A percentile compares a stretch with the other conserved stretches of the same genome.
Conservation (phyloP, 2,888 invertebrate genomes). For the Agrochola lota region DNA sequence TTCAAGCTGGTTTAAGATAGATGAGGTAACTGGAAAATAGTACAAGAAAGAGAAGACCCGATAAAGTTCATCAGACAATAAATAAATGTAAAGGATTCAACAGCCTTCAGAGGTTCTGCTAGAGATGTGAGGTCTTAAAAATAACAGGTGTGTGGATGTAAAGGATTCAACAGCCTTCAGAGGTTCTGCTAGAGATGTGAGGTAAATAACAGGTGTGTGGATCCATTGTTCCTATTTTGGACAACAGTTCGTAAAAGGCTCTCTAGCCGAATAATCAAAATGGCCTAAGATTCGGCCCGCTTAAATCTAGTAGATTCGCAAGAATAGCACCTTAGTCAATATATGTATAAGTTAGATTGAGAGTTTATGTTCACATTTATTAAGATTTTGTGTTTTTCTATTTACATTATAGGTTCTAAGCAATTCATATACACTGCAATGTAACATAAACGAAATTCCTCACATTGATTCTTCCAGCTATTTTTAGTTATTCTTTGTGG, state of each 20-base stretch:
- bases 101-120: neutral
- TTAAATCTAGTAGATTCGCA: neutral
- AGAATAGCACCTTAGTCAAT: neutral
- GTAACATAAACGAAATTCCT: neutral
- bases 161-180: neutral
- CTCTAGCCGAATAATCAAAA: neutral
- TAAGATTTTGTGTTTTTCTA: neutral
- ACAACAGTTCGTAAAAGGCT: neutral
- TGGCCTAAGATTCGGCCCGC: too few relatives aligned
- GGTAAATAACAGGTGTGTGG: constrained; percentile 7
- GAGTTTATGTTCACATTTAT: neutral
- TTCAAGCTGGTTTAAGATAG: neutral
- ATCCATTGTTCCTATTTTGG: constrained; percentile 18
- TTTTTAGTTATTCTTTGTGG: neutral
- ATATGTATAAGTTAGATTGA: neutral
- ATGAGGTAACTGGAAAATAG: neutral
- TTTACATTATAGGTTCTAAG: neutral
- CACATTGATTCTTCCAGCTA: neutral
- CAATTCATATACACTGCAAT: neutral
- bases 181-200: neutral
- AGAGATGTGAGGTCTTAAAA: neutral
- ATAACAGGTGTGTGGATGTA: constrained; percentile 5
- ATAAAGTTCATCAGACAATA: neutral
- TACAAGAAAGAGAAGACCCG: neutral
- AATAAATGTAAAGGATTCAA: neutral